Conservation (phyloP, 2,797 vertebrate species). For the Dermochelys coriacea region DNA sequence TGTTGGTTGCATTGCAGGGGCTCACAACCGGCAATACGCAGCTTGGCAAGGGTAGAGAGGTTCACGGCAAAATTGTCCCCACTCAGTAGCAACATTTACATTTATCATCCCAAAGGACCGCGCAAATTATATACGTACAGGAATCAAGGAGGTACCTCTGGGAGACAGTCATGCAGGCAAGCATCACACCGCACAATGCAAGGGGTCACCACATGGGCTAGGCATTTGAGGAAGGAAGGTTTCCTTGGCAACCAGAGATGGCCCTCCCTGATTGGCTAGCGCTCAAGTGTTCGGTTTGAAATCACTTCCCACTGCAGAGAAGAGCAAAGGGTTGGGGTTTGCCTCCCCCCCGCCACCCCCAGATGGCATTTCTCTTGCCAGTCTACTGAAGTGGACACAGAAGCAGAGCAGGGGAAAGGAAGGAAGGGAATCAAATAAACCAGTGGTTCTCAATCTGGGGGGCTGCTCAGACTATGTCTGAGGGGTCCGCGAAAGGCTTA, state of each 20-base stretch:
- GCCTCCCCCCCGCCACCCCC: neutral
- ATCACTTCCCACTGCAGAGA: neutral
- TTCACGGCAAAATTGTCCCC: neutral
- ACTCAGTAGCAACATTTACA: neutral
- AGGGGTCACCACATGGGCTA: neutral
- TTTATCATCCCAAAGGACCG: neutral
- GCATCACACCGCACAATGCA: neutral
- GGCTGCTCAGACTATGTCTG: neutral
- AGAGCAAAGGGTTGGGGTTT: neutral
- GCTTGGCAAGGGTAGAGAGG: neutral
- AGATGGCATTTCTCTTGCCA: neutral
- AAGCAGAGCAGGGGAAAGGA: neutral
- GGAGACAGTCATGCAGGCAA: neutral
- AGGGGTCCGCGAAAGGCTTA: accelerated
- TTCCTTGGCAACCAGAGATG: conserved; percentile 41
- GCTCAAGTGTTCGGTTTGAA: neutral
- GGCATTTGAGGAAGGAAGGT: conserved; percentile 13
- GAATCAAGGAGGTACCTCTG: neutral
- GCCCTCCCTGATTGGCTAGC: neutral
- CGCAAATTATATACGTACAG: neutral
- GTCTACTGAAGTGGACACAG: no score
- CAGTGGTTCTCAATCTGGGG: no score
- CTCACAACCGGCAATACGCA: neutral
- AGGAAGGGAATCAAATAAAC: neutral
- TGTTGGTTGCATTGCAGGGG: neutral